Evolutionary conservation across 1,140 invertebrate species (phyloP), one percentile per base, ranked within the genome.

Genomic region (Nixonia krombeini): DNA sequence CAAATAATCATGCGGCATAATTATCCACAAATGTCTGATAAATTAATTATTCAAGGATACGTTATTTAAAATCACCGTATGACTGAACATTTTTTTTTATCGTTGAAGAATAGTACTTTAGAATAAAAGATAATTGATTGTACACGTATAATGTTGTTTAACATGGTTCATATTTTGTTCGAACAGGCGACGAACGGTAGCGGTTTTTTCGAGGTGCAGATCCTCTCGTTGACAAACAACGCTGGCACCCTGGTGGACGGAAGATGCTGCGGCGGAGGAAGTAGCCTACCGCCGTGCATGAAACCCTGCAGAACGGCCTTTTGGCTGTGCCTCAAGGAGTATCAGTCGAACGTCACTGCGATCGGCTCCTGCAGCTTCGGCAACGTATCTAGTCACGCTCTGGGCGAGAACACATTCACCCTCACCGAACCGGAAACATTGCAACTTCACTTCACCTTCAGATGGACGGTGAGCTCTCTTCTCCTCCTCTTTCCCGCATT

Each of bases 391-490:
- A 95, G 93, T 76, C 88, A 90, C 51, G 93, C 94, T 58, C 87
- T 96, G 59, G 94, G 94, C 73, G 91, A 91, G 50, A 95, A 94
- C 83, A 93, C 93, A 73, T 96, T 96, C 87, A 94, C 93, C 51
- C 87, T 95, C 41, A 88, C 90, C 62, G 92, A 94, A 83, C 92
- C 92, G 21, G 90, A 92, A 73, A 92, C 92, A 71, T 88, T 95
- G 52, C 90, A 92, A 69, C 86, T 96, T 73, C 93, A 92, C 67
- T 95, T 96, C 86, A 91, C 92, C 64, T 95, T 96, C 84, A 89
- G 93, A 82, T 96, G 94, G 94, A 95, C 94, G 89, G 93, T 95
- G 81, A 93, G 93, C 80, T n/a, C n/a, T n/a, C n/a, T n/a, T n/a
- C 35, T n/a, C n/a, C n/a, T n/a, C n/a, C n/a, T n/a, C n/a, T n/a